Conservation (phyloP, 64 coral and sea anemone species). For the Montipora capricornis region DNA sequence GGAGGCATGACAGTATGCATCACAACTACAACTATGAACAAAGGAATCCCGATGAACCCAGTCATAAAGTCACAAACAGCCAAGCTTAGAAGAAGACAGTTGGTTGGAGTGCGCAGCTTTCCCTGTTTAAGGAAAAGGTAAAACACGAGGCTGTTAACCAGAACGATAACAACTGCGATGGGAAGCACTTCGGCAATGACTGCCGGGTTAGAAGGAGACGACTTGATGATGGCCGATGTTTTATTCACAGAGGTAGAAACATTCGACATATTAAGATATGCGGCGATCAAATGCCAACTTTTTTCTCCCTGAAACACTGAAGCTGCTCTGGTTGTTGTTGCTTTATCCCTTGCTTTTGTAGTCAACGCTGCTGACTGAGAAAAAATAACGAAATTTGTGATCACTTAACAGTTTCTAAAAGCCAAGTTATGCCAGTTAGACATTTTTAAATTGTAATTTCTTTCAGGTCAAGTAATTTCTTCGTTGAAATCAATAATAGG, state of each 20-base stretch:
- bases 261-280: background rate
- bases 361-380: too few species aligned
- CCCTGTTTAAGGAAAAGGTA: conserved; percentile 55
- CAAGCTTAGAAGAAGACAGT: conserved; percentile 80
- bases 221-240: background rate
- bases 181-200: conserved; percentile 35
- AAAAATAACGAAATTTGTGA: too few species aligned
- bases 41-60: conserved; percentile 60
- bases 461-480: too few species aligned
- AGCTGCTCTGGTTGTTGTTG: background rate
- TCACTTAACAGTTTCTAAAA: too few species aligned
- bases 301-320: background rate
- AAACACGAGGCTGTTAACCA: conserved; percentile 76
- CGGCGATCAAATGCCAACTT: background rate
- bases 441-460: too few species aligned
- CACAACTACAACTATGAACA: conserved; percentile 27
- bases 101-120: conserved; percentile 57
- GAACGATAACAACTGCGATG: conserved; percentile 49
- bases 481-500: too few species aligned
- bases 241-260: background rate
- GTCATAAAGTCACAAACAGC: conserved; percentile 79
- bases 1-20: background rate
- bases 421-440: too few species aligned
- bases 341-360: too few species aligned
- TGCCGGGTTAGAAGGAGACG: background rate